Evolutionary conservation across 2,888 invertebrate species (phyloP), one percentile per base, ranked within the genome.

Genomic region (Hesperia comma): DNA sequence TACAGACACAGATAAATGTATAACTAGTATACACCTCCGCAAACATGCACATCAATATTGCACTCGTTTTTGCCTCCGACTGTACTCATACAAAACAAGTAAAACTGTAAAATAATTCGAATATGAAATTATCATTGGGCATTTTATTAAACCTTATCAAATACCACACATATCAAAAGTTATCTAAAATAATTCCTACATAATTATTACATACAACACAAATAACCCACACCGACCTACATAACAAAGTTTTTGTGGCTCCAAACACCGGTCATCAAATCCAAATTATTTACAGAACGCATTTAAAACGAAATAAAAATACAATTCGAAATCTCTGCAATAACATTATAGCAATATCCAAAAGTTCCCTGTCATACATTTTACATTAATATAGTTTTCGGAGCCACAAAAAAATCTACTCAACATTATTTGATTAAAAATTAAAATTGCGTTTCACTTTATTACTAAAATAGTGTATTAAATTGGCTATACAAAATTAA

Each of bases 1-100:
- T 69, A 71, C 71, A 70, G 71, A 68, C 69, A 55, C 54, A 46
- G 19, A 62, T 49, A 68, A 68, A 67, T 61, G 56, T 49, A 51
- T 26, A 49, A 41, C 43, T 51, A 54, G 6, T 32, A 46, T 63
- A 56, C 33, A 56, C 41, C 21, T 21, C 40, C 15, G 43, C 41
- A 32, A 58, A 26, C 15, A 21, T 26, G 8, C 15, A 43, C 37
- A 19, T 33, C 8, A 26, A 14, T 15, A 61, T 58, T 53, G 26
- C 32, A 33, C 53, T 40, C 21, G 46, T 49, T 68, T 68, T 71
- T 56, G 66, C 58, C 53, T 33, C 56, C 41, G 55, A 68, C 69
- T 71, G 67, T 69, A 71, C 68, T 63, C 33, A 15, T 43, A 51
- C 41, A 21, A 58, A n/a, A 53, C 12, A 64, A 19, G 32, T 15